Percentiles rank a stretch among this genome's conserved stretches.
Conservation (phyloP, 2,797 vertebrate species). For the Dicrostonyx torquatus region DNA sequence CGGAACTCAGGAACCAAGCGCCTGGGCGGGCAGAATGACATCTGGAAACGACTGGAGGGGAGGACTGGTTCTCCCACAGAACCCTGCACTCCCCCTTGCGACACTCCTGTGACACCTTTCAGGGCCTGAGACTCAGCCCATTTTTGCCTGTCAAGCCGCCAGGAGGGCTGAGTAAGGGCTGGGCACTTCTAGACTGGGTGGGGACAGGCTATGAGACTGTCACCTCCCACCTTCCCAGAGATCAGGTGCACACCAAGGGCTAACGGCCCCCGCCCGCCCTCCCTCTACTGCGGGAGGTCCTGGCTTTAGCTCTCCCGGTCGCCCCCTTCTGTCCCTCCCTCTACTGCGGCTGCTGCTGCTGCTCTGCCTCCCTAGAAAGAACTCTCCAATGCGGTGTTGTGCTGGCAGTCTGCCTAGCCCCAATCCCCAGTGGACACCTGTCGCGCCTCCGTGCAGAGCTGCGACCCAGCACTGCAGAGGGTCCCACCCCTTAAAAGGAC, state of each 20-base stretch:
- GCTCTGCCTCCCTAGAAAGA: background rate
- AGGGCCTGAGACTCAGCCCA: conserved; percentile 51
- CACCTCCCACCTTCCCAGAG: background rate
- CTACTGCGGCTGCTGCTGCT: background rate
- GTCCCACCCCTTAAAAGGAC: background rate
- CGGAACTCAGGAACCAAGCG: conserved; percentile 65
- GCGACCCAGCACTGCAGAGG: background rate
- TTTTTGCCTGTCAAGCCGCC: background rate
- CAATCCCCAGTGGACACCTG: background rate
- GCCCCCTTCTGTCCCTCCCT: background rate
- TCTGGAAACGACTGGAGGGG: conserved; percentile 60
- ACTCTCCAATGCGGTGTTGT: background rate
- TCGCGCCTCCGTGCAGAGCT: background rate
- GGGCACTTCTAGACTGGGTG: background rate
- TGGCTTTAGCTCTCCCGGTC: background rate
- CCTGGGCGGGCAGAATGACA: conserved; percentile 69
- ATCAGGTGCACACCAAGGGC: background rate
- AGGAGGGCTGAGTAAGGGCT: background rate
- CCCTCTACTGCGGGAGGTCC: too few relatives aligned
- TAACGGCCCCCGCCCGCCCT: background rate
- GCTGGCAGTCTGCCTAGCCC: background rate
- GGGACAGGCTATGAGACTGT: background rate
- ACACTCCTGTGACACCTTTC: background rate
- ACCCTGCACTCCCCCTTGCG: background rate
- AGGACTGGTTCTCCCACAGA: conserved; percentile 61